These are phyloP conservation scores for Latheticus oryzae DNA, from an alignment of 2,888 invertebrate genomes.

Conservation along the genomic window DNA sequence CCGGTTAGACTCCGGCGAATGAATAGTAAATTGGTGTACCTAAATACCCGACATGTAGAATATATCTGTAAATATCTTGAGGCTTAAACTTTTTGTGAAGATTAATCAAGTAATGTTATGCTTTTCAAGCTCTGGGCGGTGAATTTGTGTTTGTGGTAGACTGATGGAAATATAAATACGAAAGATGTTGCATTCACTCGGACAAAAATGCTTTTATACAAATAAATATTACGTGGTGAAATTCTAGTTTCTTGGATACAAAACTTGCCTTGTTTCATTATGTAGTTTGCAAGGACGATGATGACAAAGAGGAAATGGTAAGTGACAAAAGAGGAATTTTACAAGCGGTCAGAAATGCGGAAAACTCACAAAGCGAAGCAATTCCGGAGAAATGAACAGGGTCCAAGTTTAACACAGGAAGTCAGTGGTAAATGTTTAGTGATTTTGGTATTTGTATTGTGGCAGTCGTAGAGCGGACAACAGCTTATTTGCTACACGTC, in stretches of 20 bases:
- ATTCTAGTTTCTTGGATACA: conserved; percentile 8
- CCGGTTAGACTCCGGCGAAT: conserved; percentile 7
- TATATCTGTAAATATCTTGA: conserved; percentile 28
- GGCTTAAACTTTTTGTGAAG: conserved; percentile 28
- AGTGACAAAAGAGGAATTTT: conserved; percentile 42
- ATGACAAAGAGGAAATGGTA: conserved; percentile 37
- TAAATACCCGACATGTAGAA: conserved; percentile 26
- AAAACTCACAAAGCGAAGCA: conserved; percentile 42
- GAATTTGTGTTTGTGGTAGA: conserved; percentile 30
- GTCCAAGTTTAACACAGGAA: conserved; percentile 40
- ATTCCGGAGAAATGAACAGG: conserved; percentile 40
- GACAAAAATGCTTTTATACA: neutral
- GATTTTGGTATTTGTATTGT: conserved; percentile 41
- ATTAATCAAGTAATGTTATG: conserved; percentile 35
- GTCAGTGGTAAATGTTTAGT: conserved; percentile 43
- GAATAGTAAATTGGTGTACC: conserved; percentile 22
- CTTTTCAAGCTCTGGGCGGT: conserved; percentile 30
- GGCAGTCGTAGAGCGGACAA: conserved; percentile 29
- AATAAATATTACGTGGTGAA: too few relatives aligned
- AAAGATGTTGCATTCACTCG: conserved; percentile 24
- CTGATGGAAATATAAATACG: conserved; percentile 23
- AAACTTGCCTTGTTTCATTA: conserved; percentile 14
- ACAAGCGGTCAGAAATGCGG: conserved; percentile 40
- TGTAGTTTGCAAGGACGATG: conserved; percentile 25
- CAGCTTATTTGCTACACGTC: conserved; percentile 29